Evolutionary conservation across 1,140 invertebrate genomes (phyloP).

Genomic region (Drosophila sechellia): DNA sequence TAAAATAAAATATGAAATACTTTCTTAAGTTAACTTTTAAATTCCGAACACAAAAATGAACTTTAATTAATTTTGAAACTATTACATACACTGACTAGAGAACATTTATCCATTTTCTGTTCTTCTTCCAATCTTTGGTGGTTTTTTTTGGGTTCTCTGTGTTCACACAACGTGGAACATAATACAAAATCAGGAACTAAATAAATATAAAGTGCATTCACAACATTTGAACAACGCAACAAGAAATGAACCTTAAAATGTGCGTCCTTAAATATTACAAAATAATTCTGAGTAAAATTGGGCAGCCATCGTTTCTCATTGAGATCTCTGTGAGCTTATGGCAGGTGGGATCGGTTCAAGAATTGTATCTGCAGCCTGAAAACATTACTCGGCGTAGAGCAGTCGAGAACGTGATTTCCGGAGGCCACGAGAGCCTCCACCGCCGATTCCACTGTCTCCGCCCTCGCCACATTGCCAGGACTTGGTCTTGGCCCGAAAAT

Average conservation of each 20-base stretch:
- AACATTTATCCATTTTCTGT: constrained; percentile 6
- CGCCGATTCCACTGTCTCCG: constrained; percentile 49
- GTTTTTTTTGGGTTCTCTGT: background rate
- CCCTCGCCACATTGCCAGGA: constrained; percentile 87
- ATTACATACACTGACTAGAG: constrained; percentile 60
- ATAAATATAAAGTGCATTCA: constrained; percentile 29
- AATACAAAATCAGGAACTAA: constrained; percentile 25
- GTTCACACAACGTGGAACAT: constrained; percentile 40
- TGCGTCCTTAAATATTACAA: constrained; percentile 29
- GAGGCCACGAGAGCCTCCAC: constrained; percentile 19
- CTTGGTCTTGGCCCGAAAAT: constrained; percentile 87
- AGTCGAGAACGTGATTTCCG: constrained; percentile 65
- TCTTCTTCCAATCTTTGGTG: background rate
- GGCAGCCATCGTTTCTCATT: background rate
- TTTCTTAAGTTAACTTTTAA: constrained; percentile 27
- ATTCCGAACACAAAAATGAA: constrained; percentile 27
- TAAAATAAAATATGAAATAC: constrained; percentile 27
- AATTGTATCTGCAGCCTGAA: background rate
- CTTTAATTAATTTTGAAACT: constrained; percentile 28
- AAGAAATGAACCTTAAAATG: constrained; percentile 53
- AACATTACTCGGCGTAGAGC: constrained; percentile 50
- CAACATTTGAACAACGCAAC: constrained; percentile 57
- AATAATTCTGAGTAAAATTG: background rate
- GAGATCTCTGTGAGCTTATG: background rate
- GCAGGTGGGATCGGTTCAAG: background rate